Evolutionary conservation across 2,113 vertebrate genomes (phyloP).

Genomic region (Cichladusa arquata): DNA sequence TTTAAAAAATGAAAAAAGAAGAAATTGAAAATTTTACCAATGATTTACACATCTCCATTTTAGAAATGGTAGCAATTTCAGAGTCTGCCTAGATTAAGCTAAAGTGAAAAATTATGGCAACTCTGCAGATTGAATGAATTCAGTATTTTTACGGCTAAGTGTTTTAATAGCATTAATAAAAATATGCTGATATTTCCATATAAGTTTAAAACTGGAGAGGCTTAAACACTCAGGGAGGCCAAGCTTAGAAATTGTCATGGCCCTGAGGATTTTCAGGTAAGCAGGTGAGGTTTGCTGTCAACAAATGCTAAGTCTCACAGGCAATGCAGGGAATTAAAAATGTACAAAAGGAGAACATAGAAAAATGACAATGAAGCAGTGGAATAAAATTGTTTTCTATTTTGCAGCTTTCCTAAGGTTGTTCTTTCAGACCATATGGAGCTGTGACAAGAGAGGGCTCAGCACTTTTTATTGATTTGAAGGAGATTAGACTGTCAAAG

Average conservation of each 20-base stretch:
- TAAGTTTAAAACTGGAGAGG: not conserved
- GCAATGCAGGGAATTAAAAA: not conserved
- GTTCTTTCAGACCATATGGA: not conserved
- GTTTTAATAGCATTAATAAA: not conserved
- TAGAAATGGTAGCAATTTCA: not conserved
- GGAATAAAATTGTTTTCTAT: not conserved
- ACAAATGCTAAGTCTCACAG: not conserved
- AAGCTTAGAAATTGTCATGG: not conserved
- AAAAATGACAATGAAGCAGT: not conserved
- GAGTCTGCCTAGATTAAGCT: not conserved
- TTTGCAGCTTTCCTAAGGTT: not conserved
- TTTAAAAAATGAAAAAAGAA: rapidly evolving
- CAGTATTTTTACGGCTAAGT: not conserved
- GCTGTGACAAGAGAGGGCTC: not conserved
- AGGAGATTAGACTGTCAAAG: not conserved
- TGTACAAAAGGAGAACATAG: not conserved
- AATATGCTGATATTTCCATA: not conserved
- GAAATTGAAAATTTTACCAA: not conserved
- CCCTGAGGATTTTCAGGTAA: not conserved
- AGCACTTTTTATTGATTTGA: not conserved
- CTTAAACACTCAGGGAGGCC: not conserved
- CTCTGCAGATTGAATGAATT: not conserved
- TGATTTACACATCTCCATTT: not conserved
- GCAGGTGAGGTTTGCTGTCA: not conserved
- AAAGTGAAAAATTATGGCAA: not conserved